These are phyloP conservation scores for Fabriciana adippe DNA, from an alignment of 2,888 invertebrate genomes.

Conservation along the genomic window DNA sequence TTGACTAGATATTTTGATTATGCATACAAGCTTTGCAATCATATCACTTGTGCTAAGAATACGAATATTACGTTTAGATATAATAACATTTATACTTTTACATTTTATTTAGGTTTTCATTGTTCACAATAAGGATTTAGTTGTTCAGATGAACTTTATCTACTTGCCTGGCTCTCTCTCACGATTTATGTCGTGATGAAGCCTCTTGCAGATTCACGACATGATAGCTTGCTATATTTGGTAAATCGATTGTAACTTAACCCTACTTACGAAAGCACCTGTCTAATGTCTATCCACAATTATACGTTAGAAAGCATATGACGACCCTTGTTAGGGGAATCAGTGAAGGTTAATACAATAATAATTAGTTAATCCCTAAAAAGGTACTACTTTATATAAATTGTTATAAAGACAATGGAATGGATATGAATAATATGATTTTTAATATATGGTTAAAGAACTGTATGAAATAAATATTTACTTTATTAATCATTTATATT, in stretches of 20 bases:
- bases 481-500: too few species aligned
- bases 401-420: too few species aligned
- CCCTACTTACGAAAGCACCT: slow-evolving; percentile 26
- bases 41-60: too few species aligned
- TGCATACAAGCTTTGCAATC: too few species aligned
- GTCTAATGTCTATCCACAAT: slow-evolving; percentile 15
- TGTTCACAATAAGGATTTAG: slow-evolving; percentile 39
- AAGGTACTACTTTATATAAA: too few species aligned
- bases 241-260: slow-evolving; percentile 30
- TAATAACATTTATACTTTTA: too few species aligned
- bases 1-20: too few species aligned
- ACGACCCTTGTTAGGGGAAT: not conserved
- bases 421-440: too few species aligned
- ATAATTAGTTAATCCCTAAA: not conserved
- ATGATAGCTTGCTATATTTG: slow-evolving; percentile 54
- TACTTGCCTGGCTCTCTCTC: slow-evolving; percentile 45
- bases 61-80: too few species aligned
- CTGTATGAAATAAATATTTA: too few species aligned
- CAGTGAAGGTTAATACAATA: not conserved
- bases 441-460: too few species aligned
- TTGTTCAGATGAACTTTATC: slow-evolving; percentile 45
- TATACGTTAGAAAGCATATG: not conserved
- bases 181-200: slow-evolving; percentile 63
- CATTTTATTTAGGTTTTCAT: slow-evolving; percentile 23
- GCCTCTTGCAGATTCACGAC: slow-evolving; percentile 70